phyloP scores from a whole-genome alignment of 2,797 vertebrate species.

The Craterocephalus amniculus region DNA sequence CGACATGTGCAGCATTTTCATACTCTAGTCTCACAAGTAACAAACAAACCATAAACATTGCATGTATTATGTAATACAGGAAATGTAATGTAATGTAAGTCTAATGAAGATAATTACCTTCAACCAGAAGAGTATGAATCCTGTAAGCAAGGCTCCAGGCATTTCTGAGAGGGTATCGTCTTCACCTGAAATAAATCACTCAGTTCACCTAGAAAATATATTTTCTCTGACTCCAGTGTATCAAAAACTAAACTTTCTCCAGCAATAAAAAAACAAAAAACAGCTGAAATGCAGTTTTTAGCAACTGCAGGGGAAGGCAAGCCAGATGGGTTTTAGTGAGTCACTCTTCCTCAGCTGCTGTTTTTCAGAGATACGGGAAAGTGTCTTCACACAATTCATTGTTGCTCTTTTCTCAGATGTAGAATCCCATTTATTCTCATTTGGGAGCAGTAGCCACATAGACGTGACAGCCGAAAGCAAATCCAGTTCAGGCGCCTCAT shows the following conservation, averaged over 20 bases:
- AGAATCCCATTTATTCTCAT: conserved; percentile 21
- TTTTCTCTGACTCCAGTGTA: conserved; percentile 10
- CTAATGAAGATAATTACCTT: conserved; percentile 62
- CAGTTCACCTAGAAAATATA: conserved; percentile 14
- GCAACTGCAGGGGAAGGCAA: background rate
- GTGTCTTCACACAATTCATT: conserved; percentile 8
- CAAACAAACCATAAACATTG: background rate
- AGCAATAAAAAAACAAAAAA: background rate
- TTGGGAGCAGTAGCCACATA: conserved; percentile 29
- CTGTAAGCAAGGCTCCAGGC: conserved; percentile 65
- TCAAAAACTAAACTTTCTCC: background rate
- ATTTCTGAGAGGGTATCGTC: conserved; percentile 70
- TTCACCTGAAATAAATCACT: conserved; percentile 55
- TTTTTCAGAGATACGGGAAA: background rate
- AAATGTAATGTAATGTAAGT: too few species aligned
- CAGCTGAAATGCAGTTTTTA: background rate
- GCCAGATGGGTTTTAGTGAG: background rate
- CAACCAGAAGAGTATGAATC: conserved; percentile 59
- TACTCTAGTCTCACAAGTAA: background rate
- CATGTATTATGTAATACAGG: background rate
- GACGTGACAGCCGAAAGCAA: conserved; percentile 8
- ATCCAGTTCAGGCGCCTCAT: conserved; percentile 33
- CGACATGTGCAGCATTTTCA: background rate
- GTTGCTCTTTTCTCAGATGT: conserved; percentile 7
- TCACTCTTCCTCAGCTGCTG: conserved; percentile 13